These are phyloP conservation scores for Macropus fuliginosus DNA, from an alignment of 2,797 vertebrate species.

Conservation along the genomic window DNA sequence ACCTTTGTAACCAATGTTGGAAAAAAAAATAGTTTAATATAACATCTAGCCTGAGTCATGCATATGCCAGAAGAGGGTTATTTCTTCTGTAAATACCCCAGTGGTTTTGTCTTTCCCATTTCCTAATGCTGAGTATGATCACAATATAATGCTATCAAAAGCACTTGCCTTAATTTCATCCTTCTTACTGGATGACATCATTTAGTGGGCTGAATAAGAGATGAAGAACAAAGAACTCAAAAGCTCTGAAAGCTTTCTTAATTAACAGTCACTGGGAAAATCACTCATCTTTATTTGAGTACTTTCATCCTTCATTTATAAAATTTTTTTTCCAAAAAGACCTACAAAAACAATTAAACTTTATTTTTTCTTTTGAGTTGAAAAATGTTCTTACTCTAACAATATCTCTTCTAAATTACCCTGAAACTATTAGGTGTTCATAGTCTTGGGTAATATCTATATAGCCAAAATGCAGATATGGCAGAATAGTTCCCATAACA, in stretches of 20 bases:
- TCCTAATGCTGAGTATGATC: background rate
- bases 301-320: constrained; percentile 29
- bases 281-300: background rate
- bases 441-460: background rate
- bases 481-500: background rate
- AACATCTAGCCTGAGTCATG: background rate
- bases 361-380: background rate
- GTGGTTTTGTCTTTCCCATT: constrained; percentile 4
- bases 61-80: background rate
- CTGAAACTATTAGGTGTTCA: background rate
- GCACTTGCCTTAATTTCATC: constrained; percentile 16
- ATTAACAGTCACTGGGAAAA: constrained; percentile 22
- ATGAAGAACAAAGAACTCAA: constrained; percentile 19
- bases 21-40: constrained; percentile 7
- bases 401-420: background rate
- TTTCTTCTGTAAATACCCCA: background rate
- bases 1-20: background rate
- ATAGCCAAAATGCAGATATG: background rate
- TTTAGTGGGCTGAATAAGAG: background rate
- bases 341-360: constrained; percentile 29
- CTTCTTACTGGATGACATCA: constrained; percentile 1
- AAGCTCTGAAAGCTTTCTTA: background rate
- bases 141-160: constrained; percentile 17
- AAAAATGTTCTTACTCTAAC: constrained; percentile 11
- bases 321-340: background rate